Conservation (phyloP, 1,140 invertebrate species). For the Drosophila truncata region DNA sequence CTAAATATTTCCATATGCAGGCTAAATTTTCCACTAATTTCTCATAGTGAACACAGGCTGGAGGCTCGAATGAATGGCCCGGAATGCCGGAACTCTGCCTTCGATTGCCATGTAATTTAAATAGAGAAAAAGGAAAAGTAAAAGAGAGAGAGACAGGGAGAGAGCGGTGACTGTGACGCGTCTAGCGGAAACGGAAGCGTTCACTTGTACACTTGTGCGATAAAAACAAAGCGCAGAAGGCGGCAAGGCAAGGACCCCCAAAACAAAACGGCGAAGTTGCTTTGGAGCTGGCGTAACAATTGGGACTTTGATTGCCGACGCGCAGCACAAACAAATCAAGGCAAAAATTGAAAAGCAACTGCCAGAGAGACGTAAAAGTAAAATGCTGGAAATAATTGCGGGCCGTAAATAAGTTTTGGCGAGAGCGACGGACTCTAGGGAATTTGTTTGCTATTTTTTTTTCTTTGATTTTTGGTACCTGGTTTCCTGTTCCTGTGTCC, state of each 20-base stretch:
- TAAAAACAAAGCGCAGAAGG: constrained; percentile 63
- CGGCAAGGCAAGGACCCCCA: neutral
- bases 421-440: neutral
- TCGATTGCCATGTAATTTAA: constrained; percentile 62
- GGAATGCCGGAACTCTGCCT: constrained; percentile 16
- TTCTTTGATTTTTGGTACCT: constrained; percentile 3
- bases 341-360: constrained; percentile 63
- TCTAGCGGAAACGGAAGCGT: constrained; percentile 70
- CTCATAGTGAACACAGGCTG: neutral
- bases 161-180: constrained; percentile 36
- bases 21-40: neutral
- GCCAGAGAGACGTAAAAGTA: constrained; percentile 58
- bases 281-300: constrained; percentile 54
- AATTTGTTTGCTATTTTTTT: no score
- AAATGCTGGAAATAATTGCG: constrained; percentile 79
- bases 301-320: constrained; percentile 65
- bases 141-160: neutral
- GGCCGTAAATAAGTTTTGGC: constrained; percentile 51
- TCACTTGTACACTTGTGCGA: constrained; percentile 61
- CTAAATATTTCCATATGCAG: neutral
- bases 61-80: constrained; percentile 32
- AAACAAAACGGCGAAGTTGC: constrained; percentile 12
- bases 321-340: constrained; percentile 67
- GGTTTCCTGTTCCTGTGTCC: neutral
- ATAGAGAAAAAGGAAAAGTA: constrained; percentile 12